phyloP scores from a whole-genome alignment of 2,113 vertebrate genomes.

The Anoura caudifer region DNA sequence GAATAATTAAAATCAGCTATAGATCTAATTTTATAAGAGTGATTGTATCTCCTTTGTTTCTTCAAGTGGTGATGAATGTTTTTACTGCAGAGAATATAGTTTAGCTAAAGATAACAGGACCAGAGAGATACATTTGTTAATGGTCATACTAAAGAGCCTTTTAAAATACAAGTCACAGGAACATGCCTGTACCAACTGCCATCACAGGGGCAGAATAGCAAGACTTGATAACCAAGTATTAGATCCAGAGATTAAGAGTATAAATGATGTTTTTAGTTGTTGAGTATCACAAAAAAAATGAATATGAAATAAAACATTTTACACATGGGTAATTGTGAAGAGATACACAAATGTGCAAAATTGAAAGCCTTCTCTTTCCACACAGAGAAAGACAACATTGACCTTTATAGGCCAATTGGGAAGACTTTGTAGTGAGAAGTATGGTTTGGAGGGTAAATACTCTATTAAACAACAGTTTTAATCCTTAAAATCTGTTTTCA shows the following conservation, averaged over 20 bases:
- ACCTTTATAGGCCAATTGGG: constrained; percentile 79
- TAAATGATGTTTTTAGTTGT: constrained; percentile 67
- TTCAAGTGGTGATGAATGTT: constrained; percentile 6
- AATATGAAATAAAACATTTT: constrained; percentile 60
- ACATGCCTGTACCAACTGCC: constrained; percentile 75
- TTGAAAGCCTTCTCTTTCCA: constrained; percentile 67
- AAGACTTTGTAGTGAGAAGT: constrained; percentile 74
- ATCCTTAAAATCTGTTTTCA: constrained; percentile 79
- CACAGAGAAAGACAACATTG: constrained; percentile 78
- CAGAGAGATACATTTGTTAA: not conserved
- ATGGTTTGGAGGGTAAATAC: constrained; percentile 76
- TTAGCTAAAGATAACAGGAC: constrained; percentile 14
- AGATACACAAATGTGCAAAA: constrained; percentile 72
- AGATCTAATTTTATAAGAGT: not conserved
- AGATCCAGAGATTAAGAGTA: constrained; percentile 76
- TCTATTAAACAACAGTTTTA: not conserved
- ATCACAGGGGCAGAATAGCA: constrained; percentile 68
- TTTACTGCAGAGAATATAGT: constrained; percentile 48
- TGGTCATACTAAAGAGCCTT: not conserved
- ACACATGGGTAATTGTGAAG: constrained; percentile 63
- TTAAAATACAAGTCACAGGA: constrained; percentile 51
- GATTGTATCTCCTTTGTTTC: not conserved
- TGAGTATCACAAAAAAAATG: constrained; percentile 18
- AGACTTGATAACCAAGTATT: constrained; percentile 77
- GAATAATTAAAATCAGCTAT: constrained; percentile 26